A percentile compares a stretch with the other conserved stretches of the same genome.
Conservation (phyloP, 2,888 invertebrate genomes). For the Campopleginae sp. region DNA sequence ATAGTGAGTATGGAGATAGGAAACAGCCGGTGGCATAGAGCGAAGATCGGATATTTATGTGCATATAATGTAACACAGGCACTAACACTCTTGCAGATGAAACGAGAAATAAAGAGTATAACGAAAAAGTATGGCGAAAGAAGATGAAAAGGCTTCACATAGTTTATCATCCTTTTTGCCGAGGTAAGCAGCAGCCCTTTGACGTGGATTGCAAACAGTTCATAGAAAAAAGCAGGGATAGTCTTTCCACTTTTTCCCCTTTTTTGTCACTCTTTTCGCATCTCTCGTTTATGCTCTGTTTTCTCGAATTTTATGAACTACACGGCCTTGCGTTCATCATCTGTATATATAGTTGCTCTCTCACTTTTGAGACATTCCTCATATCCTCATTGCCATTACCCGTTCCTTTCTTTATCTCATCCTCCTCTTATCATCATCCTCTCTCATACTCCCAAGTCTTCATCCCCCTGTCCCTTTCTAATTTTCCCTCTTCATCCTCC, state of each 20-base stretch:
- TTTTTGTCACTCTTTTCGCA: slow-evolving; percentile 15
- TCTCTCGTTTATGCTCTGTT: slow-evolving; percentile 50
- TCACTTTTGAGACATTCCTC: background rate
- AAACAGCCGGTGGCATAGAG: slow-evolving; percentile 4
- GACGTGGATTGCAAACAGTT: slow-evolving; percentile 56
- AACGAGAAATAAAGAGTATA: slow-evolving; percentile 37
- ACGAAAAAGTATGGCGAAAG: slow-evolving; percentile 40
- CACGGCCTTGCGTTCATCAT: slow-evolving; percentile 2
- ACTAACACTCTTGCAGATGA: background rate
- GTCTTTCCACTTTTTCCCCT: slow-evolving; percentile 27
- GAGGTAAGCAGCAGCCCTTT: slow-evolving; percentile 60
- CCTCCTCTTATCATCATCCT: background rate
- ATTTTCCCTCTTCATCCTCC: slow-evolving; percentile 47
- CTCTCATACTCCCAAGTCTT: slow-evolving; percentile 27
- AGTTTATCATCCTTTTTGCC: slow-evolving; percentile 65
- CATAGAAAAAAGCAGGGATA: slow-evolving; percentile 30
- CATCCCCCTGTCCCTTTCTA: slow-evolving; percentile 39
- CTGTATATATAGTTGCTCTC: background rate
- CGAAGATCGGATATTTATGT: background rate
- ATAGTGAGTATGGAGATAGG: slow-evolving; percentile 18
- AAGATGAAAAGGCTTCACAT: slow-evolving; percentile 42
- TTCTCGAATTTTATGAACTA: slow-evolving; percentile 32
- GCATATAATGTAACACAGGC: slow-evolving; percentile 29
- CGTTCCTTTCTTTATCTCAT: slow-evolving; percentile 50
- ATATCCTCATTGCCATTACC: slow-evolving; percentile 14